A percentile compares a stretch with the other conserved stretches of the same genome.
phyloP scores from a whole-genome alignment of 2,888 invertebrate genomes.

The Drosophila rubida region DNA sequence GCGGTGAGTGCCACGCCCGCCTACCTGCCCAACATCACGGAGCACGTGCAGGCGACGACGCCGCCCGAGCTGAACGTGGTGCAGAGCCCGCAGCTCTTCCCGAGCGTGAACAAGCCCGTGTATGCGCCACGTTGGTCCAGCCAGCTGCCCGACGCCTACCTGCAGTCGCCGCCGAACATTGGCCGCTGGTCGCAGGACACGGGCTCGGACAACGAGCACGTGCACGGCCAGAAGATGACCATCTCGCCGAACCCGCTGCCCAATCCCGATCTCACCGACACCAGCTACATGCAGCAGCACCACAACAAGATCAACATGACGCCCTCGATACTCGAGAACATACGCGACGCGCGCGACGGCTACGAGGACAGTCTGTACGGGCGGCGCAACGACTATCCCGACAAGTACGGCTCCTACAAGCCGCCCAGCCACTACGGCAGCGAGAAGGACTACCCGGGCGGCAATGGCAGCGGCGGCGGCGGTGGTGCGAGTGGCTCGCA shows the following conservation, averaged over 20 bases:
- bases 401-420: constrained; percentile 83
- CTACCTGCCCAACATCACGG: constrained; percentile 88
- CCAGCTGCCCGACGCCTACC: constrained; percentile 88
- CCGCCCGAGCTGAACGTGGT: constrained; percentile 88
- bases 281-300: constrained; percentile 86
- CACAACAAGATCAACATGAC: constrained; percentile 86
- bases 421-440: constrained; percentile 84
- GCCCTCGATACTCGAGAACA: constrained; percentile 87
- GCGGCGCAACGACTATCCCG: constrained; percentile 82
- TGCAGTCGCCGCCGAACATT: constrained; percentile 86
- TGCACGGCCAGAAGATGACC: constrained; percentile 86
- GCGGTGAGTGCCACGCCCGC: constrained; percentile 85
- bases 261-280: constrained; percentile 91
- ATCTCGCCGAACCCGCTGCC: constrained; percentile 90
- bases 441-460: constrained; percentile 82
- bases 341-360: constrained; percentile 86
- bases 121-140: constrained; percentile 89
- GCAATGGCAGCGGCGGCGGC: constrained; percentile 50
- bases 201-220: constrained; percentile 89
- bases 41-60: constrained; percentile 87
- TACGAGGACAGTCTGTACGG: constrained; percentile 82
- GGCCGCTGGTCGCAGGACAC: constrained; percentile 93
- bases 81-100: constrained; percentile 89
- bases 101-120: constrained; percentile 88
- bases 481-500: constrained; percentile 78